Conservation (phyloP, 1,140 invertebrate genomes). For the Cydia pomonella region DNA sequence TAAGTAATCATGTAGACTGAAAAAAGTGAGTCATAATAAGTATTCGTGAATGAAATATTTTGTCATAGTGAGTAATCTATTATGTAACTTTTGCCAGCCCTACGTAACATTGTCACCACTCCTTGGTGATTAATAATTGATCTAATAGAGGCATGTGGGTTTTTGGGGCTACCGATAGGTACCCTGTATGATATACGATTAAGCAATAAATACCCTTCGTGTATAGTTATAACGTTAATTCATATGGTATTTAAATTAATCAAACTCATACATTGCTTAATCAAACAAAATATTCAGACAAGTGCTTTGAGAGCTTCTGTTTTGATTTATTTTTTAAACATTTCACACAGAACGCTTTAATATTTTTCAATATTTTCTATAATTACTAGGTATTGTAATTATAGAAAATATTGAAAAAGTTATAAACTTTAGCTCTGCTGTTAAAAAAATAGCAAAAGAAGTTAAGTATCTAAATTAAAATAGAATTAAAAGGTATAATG, state of each 20-base stretch:
- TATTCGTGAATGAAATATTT: background rate
- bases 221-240: background rate
- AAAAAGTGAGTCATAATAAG: background rate
- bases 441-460: no score
- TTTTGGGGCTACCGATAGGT: constrained; percentile 15
- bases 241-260: background rate
- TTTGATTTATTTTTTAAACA: no score
- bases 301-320: background rate
- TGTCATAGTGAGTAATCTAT: background rate
- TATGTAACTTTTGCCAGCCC: constrained; percentile 18
- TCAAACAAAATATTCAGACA: background rate
- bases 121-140: constrained; percentile 27
- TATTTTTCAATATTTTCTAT: no score
- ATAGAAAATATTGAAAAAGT: no score
- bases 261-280: background rate
- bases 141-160: constrained; percentile 14
- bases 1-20: background rate
- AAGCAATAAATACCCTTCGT: background rate
- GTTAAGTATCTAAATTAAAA: background rate
- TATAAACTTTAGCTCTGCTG: no score
- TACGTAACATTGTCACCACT: constrained; percentile 17
- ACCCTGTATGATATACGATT: constrained; percentile 14
- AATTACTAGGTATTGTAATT: no score
- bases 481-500: background rate
- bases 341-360: no score